Conservation (phyloP, 2,888 invertebrate genomes). For the Notocelia uddmanniana region DNA sequence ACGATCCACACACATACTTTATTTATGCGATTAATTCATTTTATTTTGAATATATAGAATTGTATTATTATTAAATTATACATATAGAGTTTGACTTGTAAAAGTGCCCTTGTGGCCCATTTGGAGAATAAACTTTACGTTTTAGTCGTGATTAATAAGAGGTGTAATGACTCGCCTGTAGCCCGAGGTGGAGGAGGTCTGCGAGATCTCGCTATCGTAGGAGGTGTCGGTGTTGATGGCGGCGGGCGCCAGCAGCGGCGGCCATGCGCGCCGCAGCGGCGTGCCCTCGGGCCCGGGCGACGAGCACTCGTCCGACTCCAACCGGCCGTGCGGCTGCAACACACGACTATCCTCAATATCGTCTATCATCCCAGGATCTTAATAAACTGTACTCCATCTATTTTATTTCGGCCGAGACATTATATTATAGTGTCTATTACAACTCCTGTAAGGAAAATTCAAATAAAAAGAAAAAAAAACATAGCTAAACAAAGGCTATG, state of each 20-base stretch:
- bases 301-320: slow-evolving; percentile 77
- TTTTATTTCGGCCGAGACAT: no score
- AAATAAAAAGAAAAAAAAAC: no score
- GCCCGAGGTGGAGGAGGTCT: slow-evolving; percentile 95
- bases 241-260: slow-evolving; percentile 63
- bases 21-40: no score
- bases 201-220: slow-evolving; percentile 93
- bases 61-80: no score
- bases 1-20: no score
- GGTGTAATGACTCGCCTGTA: slow-evolving; percentile 87
- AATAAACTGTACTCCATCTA: background rate
- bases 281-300: slow-evolving; percentile 70
- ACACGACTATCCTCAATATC: background rate
- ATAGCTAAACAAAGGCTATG: no score
- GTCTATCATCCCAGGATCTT: background rate
- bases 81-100: no score
- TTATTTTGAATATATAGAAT: no score
- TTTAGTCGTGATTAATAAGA: background rate
- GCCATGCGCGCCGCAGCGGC: slow-evolving; percentile 75
- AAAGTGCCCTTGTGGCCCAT: no score
- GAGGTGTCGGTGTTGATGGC: slow-evolving; percentile 88
- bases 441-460: no score
- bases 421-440: no score
- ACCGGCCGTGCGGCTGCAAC: slow-evolving; percentile 61
- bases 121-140: no score